Evolutionary conservation across 2,797 vertebrate genomes (phyloP).

Genomic region (Enteromius treurensis): DNA sequence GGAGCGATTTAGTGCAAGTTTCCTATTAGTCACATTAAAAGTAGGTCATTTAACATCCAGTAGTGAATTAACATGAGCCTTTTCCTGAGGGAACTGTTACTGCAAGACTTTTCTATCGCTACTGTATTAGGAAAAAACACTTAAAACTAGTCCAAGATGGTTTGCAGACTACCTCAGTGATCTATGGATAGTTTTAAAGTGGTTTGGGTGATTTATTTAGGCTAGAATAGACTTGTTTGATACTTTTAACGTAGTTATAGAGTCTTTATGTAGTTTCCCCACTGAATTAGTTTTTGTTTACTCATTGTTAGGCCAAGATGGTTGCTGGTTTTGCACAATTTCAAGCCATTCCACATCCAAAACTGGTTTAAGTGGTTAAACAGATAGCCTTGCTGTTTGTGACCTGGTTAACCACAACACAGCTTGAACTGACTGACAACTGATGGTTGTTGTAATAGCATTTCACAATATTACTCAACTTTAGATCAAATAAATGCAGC

Average conservation of each 20-base stretch:
- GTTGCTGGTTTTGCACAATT: not conserved
- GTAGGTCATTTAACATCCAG: not conserved
- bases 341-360: not conserved
- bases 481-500: not conserved
- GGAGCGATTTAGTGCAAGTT: not conserved
- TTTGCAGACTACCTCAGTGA: too few species aligned
- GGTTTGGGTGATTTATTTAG: not conserved
- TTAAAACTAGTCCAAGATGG: not conserved
- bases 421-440: not conserved
- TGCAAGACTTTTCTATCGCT: not conserved
- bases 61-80: not conserved
- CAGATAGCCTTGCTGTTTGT: not conserved
- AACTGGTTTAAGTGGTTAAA: not conserved
- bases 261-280: not conserved
- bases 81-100: not conserved
- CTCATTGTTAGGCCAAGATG: not conserved
- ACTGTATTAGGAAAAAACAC: not conserved
- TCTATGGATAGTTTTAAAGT: not conserved
- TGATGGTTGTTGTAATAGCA: not conserved
- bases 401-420: not conserved
- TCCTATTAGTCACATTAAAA: not conserved
- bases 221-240: not conserved
- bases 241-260: not conserved
- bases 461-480: not conserved
- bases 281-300: not conserved